Conservation (phyloP, 2,113 vertebrate genomes). For the Triplophysa siluroides region DNA sequence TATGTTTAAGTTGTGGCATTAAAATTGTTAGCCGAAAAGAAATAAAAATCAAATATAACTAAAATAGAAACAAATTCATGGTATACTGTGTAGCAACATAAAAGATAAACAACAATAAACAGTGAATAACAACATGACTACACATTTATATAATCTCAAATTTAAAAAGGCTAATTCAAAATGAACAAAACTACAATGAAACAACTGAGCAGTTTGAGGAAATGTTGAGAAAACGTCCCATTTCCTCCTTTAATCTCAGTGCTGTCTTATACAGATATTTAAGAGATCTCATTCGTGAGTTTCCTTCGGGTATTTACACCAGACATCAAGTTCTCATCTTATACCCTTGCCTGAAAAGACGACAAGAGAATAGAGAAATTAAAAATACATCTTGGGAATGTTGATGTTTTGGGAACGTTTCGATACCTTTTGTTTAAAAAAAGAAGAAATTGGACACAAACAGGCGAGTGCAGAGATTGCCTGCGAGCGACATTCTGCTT, state of each 20-base stretch:
- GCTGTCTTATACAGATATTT: not conserved
- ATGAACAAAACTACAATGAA: no score
- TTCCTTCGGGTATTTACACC: not conserved
- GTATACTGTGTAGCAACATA: no score
- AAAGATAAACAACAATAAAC: no score
- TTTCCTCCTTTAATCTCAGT: not conserved
- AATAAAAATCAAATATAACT: no score
- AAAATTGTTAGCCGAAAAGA: no score
- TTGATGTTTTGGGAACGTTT: constrained; percentile 6
- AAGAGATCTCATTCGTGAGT: not conserved
- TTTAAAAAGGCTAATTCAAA: no score
- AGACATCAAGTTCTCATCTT: no score
- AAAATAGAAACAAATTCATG: no score
- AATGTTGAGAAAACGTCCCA: not conserved
- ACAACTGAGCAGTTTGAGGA: not conserved
- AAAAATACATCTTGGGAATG: constrained; percentile 42
- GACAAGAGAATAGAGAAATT: constrained; percentile 29
- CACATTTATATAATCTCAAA: no score
- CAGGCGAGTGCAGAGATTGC: not conserved
- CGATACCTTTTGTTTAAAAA: no score
- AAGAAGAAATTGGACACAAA: constrained; percentile 14
- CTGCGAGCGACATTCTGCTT: constrained; percentile 11
- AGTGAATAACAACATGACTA: not conserved
- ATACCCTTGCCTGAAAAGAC: not conserved
- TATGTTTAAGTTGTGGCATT: no score